Conservation (phyloP, 2,113 vertebrate species). For the Leptobrachium leishanense region DNA sequence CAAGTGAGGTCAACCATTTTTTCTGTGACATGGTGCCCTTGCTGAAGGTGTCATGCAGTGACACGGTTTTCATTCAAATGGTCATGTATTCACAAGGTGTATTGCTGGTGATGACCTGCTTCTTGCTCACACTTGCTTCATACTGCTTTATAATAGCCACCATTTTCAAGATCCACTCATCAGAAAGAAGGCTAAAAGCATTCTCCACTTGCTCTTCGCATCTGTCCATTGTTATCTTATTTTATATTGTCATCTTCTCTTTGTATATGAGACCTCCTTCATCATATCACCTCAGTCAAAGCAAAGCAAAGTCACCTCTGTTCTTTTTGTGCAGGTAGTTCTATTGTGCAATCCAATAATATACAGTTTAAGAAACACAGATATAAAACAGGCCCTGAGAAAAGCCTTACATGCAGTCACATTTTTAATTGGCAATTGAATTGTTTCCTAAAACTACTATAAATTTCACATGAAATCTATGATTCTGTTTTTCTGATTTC, state of each 20-base stretch:
- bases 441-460: no score
- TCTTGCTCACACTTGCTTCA: constrained; percentile 1
- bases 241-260: neutral
- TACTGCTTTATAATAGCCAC: constrained; percentile 9
- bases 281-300: neutral
- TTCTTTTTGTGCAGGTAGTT: neutral
- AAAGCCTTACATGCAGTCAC: neutral
- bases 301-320: neutral
- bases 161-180: neutral
- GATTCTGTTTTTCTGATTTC: no score
- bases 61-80: neutral
- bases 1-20: neutral
- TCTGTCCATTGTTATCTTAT: neutral
- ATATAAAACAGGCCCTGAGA: neutral
- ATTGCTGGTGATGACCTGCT: neutral
- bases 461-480: no score
- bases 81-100: constrained; percentile 1
- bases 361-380: neutral
- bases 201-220: neutral
- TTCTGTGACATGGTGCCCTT: constrained; percentile 1
- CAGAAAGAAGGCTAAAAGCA: constrained; percentile 5
- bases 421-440: neutral
- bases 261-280: constrained; percentile 2
- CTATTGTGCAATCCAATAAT: neutral
- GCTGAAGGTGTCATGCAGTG: neutral